Conservation (phyloP, 1,140 invertebrate genomes). For the Pseudomyrmex pallidus region DNA sequence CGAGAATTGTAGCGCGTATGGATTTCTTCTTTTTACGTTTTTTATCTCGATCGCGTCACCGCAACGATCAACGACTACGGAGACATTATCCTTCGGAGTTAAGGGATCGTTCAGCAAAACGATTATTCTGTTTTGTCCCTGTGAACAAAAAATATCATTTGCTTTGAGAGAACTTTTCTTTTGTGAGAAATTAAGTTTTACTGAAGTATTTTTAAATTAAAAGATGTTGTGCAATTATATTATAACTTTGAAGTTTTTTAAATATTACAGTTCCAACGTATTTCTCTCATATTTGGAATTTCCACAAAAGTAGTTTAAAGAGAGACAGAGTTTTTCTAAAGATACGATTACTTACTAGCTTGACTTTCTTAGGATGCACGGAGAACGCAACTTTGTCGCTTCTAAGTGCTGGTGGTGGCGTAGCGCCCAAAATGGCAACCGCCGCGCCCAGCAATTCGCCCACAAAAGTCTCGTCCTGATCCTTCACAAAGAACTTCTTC, state of each 20-base stretch:
- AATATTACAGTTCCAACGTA: background rate
- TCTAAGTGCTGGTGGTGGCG: conserved; percentile 84
- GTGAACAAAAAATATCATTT: conserved; percentile 14
- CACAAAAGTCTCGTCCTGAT: conserved; percentile 93
- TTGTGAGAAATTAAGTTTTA: too few relatives aligned
- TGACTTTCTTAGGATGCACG: conserved; percentile 92
- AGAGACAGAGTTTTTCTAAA: background rate
- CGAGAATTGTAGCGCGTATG: conserved; percentile 92
- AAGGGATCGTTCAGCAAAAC: conserved; percentile 91
- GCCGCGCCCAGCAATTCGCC: conserved; percentile 92
- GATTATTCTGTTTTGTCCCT: conserved; percentile 94
- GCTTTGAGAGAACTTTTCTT: too few relatives aligned
- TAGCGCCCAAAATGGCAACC: conserved; percentile 89
- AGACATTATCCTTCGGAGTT: conserved; percentile 89
- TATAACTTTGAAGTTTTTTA: background rate
- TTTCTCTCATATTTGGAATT: too few relatives aligned
- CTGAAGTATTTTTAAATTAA: too few relatives aligned
- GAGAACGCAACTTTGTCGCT: conserved; percentile 90
- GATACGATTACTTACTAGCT: conserved; percentile 87
- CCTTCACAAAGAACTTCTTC: conserved; percentile 90
- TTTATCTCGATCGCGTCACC: conserved; percentile 91
- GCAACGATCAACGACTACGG: conserved; percentile 91
- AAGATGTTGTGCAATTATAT: background rate
- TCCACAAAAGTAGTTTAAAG: background rate
- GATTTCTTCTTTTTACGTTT: conserved; percentile 91